phyloP scores from a whole-genome alignment of 2,113 vertebrate genomes.

The Indicator indicator region DNA sequence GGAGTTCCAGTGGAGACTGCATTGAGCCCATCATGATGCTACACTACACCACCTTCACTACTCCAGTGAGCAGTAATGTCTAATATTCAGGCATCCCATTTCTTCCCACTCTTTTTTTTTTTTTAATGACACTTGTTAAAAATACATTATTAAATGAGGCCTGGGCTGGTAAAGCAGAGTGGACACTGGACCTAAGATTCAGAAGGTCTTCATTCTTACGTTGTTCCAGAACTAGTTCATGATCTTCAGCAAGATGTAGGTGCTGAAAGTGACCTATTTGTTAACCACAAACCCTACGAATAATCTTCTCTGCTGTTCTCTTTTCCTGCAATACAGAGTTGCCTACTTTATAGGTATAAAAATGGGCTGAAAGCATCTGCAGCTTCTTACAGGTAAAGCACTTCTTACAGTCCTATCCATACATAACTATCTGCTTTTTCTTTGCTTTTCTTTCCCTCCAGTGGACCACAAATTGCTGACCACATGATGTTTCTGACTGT shows the following conservation, averaged over 20 bases:
- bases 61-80: background rate
- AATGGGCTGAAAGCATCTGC: background rate
- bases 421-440: background rate
- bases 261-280: background rate
- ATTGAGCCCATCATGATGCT: background rate
- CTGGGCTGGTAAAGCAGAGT: background rate
- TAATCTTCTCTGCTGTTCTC: background rate
- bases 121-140: background rate
- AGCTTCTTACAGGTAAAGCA: background rate
- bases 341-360: background rate
- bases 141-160: background rate
- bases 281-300: background rate
- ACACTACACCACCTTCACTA: background rate
- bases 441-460: slow-evolving; percentile 6
- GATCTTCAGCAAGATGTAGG: background rate
- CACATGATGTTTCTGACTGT: background rate
- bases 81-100: background rate
- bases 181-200: background rate
- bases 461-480: background rate
- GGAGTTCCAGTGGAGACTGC: background rate
- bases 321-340: background rate
- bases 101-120: background rate
- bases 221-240: background rate
- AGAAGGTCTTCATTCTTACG: background rate
- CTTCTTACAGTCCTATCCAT: background rate